phyloP scores from a whole-genome alignment of 2,113 vertebrate genomes.

The Aegotheles bennettii region DNA sequence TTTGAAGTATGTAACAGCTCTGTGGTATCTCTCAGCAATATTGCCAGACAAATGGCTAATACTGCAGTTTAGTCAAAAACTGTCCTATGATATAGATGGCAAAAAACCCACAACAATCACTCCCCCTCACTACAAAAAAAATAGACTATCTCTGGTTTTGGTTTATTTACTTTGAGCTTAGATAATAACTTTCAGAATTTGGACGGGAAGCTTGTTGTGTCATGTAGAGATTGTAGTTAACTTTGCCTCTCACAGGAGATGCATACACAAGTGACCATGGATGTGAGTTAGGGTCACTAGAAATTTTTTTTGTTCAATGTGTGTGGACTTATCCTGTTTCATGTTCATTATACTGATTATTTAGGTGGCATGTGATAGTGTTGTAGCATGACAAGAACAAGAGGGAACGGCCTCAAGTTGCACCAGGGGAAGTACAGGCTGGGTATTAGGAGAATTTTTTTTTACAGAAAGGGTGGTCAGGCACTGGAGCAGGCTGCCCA shows the following conservation, averaged over 20 bases:
- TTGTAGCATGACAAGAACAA: neutral
- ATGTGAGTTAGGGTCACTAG: neutral
- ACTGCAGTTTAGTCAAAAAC: neutral
- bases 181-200: neutral
- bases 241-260: neutral
- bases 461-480: no score
- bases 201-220: neutral
- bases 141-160: neutral
- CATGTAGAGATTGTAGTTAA: neutral
- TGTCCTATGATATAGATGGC: neutral
- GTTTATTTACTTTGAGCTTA: neutral
- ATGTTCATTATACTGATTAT: neutral
- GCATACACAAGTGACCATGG: fast-evolving
- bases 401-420: no score
- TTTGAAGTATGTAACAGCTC: neutral
- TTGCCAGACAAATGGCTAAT: neutral
- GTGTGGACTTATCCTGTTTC: neutral
- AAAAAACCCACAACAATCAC: no score
- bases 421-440: no score
- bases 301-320: neutral
- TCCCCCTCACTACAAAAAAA: neutral
- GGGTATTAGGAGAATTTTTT: no score
- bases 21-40: neutral
- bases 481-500: no score
- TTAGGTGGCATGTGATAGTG: neutral